Evolutionary conservation across 2,888 invertebrate species (phyloP).

Genomic region (Amphipoea lucens): DNA sequence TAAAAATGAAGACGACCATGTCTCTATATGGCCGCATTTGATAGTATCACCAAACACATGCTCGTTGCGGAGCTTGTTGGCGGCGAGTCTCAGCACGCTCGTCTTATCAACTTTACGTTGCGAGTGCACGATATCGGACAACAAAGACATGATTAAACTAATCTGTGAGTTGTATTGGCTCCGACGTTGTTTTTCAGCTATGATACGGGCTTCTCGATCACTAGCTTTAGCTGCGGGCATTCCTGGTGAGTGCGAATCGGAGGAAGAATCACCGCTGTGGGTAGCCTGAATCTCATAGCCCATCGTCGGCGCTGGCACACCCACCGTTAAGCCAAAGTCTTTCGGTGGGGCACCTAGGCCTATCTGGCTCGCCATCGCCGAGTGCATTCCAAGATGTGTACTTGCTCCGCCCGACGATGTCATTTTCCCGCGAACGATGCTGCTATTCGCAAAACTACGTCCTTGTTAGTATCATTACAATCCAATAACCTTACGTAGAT

Average conservation of each 20-base stretch:
- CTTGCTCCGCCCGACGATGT: slow-evolving; percentile 79
- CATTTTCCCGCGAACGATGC: slow-evolving; percentile 75
- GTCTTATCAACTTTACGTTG: slow-evolving; percentile 97
- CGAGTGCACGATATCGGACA: slow-evolving; percentile 95
- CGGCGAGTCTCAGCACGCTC: slow-evolving; percentile 95
- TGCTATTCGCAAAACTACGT: slow-evolving; percentile 69
- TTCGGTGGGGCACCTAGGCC: slow-evolving; percentile 69
- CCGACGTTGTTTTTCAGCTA: slow-evolving; percentile 97
- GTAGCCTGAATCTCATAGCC: slow-evolving; percentile 74
- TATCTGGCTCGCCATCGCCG: slow-evolving; percentile 75
- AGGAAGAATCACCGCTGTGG: slow-evolving; percentile 85
- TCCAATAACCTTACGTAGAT: slow-evolving; percentile 65
- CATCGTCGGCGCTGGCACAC: slow-evolving; percentile 72
- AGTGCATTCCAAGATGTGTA: slow-evolving; percentile 75
- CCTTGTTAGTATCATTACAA: slow-evolving; percentile 75
- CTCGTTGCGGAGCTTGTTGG: slow-evolving; percentile 95
- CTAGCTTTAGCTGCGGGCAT: slow-evolving; percentile 89
- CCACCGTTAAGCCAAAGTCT: slow-evolving; percentile 78
- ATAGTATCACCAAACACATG: slow-evolving; percentile 91
- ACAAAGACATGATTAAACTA: slow-evolving; percentile 94
- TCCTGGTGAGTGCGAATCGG: slow-evolving; percentile 86
- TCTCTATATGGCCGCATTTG: slow-evolving; percentile 86
- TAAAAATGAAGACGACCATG: slow-evolving; percentile 90
- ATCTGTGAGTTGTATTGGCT: slow-evolving; percentile 97
- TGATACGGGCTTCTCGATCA: slow-evolving; percentile 95